Conservation (phyloP, 2,797 vertebrate genomes). For the Eulemur mongoz region DNA sequence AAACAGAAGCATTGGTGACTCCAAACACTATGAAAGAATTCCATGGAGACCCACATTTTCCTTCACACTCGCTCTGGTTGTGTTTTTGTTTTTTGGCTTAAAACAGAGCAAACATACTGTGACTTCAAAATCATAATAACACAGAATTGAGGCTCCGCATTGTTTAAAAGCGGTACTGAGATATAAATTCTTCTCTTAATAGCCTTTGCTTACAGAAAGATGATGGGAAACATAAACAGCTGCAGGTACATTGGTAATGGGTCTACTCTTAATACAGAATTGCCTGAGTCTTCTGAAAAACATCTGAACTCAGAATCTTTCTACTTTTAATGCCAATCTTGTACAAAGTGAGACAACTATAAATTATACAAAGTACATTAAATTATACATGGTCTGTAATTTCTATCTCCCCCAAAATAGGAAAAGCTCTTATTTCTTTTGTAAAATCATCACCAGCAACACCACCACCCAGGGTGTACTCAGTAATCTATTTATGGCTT, state of each 20-base stretch:
- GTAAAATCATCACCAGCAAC: not conserved
- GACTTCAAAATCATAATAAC: conserved; percentile 49
- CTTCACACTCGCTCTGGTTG: conserved; percentile 33
- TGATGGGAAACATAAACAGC: not conserved
- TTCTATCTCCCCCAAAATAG: not conserved
- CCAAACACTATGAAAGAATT: not conserved
- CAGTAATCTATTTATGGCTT: not conserved
- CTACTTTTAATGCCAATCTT: not conserved
- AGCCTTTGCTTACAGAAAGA: not conserved
- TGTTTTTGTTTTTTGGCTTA: conserved; percentile 59
- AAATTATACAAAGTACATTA: not conserved
- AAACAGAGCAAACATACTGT: conserved; percentile 50
- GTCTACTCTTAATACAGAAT: not conserved
- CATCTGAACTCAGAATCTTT: not conserved
- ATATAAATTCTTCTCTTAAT: not conserved
- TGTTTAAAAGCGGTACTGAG: not conserved
- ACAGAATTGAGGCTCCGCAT: not conserved
- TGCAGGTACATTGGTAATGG: not conserved
- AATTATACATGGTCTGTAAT: not conserved
- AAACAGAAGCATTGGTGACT: not conserved
- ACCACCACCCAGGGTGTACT: too few species aligned
- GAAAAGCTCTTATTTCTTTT: not conserved
- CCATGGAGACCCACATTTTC: conserved; percentile 37
- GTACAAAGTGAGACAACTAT: not conserved
- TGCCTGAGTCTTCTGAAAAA: fast-evolving